These are phyloP conservation scores for Cyprinella venusta DNA, from an alignment of 2,797 vertebrate species.

Conservation along the genomic window DNA sequence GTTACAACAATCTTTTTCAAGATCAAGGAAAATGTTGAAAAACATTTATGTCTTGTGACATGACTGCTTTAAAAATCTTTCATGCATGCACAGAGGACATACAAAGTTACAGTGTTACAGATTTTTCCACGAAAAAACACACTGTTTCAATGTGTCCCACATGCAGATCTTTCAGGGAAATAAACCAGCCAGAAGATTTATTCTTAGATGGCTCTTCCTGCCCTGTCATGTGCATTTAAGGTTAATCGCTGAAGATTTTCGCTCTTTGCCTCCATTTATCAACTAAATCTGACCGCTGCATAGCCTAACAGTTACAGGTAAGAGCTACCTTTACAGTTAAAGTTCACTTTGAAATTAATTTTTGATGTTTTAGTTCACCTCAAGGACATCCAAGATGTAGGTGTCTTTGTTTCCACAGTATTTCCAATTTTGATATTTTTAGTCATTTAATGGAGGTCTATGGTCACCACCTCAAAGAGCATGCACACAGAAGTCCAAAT, in stretches of 20 bases:
- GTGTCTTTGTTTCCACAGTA: too few relatives aligned
- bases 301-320: background rate
- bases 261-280: constrained; percentile 12
- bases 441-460: too few relatives aligned
- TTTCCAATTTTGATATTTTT: too few relatives aligned
- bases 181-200: background rate
- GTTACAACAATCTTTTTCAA: background rate
- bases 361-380: too few relatives aligned
- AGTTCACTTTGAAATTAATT: too few relatives aligned
- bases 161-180: background rate
- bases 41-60: background rate
- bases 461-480: too few relatives aligned
- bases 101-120: background rate
- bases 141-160: background rate
- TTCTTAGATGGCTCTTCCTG: background rate
- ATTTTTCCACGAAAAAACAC: background rate
- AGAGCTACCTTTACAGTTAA: background rate
- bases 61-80: background rate
- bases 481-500: too few relatives aligned
- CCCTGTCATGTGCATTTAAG: constrained; percentile 14
- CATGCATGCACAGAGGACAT: background rate
- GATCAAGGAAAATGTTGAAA: background rate
- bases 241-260: background rate
- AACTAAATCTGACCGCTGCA: background rate
- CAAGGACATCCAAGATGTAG: too few relatives aligned